Evolutionary conservation across 2,113 vertebrate species (phyloP), one percentile per base, ranked within the genome.

Genomic region (Helogale parvula): DNA sequence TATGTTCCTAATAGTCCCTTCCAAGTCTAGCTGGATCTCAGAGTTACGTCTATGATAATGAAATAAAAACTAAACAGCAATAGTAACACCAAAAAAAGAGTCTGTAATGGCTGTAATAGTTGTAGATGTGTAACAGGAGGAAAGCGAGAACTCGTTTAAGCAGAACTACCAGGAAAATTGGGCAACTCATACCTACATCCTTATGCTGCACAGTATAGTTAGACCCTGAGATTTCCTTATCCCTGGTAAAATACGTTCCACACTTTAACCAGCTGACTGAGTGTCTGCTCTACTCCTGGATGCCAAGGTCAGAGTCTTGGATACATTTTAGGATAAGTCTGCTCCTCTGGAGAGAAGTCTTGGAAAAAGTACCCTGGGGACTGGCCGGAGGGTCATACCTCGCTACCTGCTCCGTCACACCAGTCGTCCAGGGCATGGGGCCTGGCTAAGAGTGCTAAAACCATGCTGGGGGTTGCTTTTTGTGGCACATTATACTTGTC

Each of bases 401-500:
- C 15, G 50, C 45, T 29, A 87, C 57, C 60, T 76, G 50, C 4
- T 50, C 80, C 41, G 54, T 76, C 69, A 50, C 31, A 41, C 25
- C 19, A 69, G 23, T 87, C 47, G 63, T 52, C 19, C 13, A 27
- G 54, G 66, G 11, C 60, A 79, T 52, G 60, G 35, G 38, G 47
- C 35, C 85, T 89, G 54, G 66, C 79, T 47, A 82, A 50, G n/a
- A 86, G 41, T 63, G 31, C 74, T 86, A 76, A 54, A 69, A 83
- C 41, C 52, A 65, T 45, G 76, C 23, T 81, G 50, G 12, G 25
- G 74, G 3, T 33, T 86, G 45, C 88, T 92, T 97, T 84, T 65
- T 93, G 38, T 82, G 76, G 21, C 27, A 35, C 65, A 76, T 68
- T 96, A 33, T 88, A 35, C 33, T 95, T 93, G 76, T 71, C 84